A percentile compares a stretch with the other conserved stretches of the same genome.
phyloP scores from a whole-genome alignment of 2,797 vertebrate genomes.

The Harpagifer antarcticus region DNA sequence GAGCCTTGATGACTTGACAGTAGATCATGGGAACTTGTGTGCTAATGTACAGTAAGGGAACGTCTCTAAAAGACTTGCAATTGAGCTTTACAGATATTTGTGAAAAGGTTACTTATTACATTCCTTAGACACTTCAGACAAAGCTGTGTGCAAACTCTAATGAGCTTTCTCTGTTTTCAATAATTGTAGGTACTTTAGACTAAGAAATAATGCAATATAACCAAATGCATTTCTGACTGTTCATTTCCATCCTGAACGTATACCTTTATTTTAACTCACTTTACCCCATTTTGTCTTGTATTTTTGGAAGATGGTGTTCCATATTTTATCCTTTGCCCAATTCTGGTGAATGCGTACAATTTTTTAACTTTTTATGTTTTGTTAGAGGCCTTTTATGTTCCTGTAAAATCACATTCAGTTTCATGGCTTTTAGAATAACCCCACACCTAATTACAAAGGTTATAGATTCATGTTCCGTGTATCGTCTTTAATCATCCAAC shows the following conservation, averaged over 20 bases:
- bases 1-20: not conserved
- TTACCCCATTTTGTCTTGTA: not conserved
- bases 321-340: not conserved
- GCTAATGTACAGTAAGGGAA: not conserved
- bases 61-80: not conserved
- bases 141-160: no score
- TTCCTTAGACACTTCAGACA: not conserved
- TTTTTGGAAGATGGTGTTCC: not conserved
- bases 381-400: not conserved
- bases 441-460: slow-evolving; percentile 14
- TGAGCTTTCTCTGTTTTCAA: no score
- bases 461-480: not conserved
- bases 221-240: no score
- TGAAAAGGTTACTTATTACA: not conserved
- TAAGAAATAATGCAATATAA: no score
- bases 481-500: slow-evolving; percentile 12
- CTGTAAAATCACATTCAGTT: not conserved
- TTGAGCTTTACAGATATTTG: not conserved
- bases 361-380: not conserved
- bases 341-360: not conserved
- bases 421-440: slow-evolving; percentile 1
- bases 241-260: no score
- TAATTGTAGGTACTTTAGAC: no score
- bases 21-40: not conserved
- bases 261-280: no score